Conservation (phyloP, 2,113 vertebrate genomes). For the Thermophis baileyi region DNA sequence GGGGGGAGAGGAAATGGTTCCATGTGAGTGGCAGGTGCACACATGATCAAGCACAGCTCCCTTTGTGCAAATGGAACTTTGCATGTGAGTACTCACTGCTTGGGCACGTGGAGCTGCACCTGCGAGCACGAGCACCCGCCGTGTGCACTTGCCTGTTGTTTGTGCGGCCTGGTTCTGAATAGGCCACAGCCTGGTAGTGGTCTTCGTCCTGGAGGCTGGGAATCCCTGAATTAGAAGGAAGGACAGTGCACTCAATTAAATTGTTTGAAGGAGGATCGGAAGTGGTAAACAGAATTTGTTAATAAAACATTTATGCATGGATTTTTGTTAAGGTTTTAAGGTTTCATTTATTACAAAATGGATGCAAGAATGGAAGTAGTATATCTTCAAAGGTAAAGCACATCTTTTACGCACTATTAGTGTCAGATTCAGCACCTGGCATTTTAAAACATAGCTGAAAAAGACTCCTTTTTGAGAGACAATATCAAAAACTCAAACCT, state of each 20-base stretch:
- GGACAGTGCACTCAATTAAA: neutral
- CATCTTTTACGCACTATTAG: neutral
- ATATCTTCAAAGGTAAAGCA: neutral
- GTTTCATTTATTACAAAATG: too few species aligned
- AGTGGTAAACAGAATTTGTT: neutral
- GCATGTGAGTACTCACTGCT: neutral
- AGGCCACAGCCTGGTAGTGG: neutral
- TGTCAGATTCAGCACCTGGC: neutral
- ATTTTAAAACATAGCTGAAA: neutral
- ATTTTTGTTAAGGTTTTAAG: neutral
- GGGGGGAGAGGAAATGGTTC: too few species aligned
- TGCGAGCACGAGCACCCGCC: too few species aligned
- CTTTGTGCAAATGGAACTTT: too few species aligned
- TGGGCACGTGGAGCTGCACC: neutral
- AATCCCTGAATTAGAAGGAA: neutral
- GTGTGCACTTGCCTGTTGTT: neutral
- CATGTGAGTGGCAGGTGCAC: neutral
- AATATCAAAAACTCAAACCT: neutral
- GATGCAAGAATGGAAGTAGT: neutral
- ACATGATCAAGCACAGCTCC: too few species aligned
- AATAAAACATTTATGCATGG: neutral
- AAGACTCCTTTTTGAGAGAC: neutral
- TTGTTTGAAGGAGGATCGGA: neutral
- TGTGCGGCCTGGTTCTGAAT: neutral
- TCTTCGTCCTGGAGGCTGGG: neutral